Evolutionary conservation across 1,140 invertebrate species (phyloP), one percentile per base, ranked within the genome.

Genomic region (Cydia amplana): DNA sequence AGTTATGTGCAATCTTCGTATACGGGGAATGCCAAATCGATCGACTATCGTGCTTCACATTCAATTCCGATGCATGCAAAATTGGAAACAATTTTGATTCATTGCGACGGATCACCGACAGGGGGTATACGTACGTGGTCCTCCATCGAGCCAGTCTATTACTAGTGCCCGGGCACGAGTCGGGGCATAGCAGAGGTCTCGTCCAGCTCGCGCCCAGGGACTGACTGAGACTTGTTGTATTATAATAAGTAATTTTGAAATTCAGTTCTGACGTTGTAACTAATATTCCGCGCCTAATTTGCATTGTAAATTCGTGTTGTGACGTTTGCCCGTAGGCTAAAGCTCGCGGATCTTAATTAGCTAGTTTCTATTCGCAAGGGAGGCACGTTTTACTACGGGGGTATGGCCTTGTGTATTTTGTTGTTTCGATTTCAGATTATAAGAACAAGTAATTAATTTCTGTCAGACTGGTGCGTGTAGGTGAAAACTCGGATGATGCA

Each of bases 231-330:
- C 87, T 84, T 84, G 83, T 87, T 86, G 88, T 91, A 91, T 90
- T 91, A 90, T 91, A 92, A 91, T 92, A 87, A 90, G 78, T 91
- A 90, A 92, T 92, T 91, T 92, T 91, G 88, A 92, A 90, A 87
- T 91, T 89, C 87, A 87, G 80, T 84, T 83, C 82, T 85, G 87
- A 91, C 89, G 88, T 86, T 90, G 82, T 90, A 89, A 90, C 86
- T 91, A 91, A 93, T 93, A 93, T 91, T 90, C 89, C 87, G 86
- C 86, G 77, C 86, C 83, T 87, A 83, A 93, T 93, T 93, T 93
- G 91, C 90, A 93, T 89, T 93, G 91, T 91, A 93, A 91, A 93
- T 93, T 89, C 78, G 83, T 86, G 87, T 81, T 84, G 83, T 90
- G 87, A 89, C 90, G 89, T 89, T 87, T 85, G 85, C 85, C 80